Base-by-base conservation (phyloP, 2,797 vertebrate species). In the Chromis chromis region DNA sequence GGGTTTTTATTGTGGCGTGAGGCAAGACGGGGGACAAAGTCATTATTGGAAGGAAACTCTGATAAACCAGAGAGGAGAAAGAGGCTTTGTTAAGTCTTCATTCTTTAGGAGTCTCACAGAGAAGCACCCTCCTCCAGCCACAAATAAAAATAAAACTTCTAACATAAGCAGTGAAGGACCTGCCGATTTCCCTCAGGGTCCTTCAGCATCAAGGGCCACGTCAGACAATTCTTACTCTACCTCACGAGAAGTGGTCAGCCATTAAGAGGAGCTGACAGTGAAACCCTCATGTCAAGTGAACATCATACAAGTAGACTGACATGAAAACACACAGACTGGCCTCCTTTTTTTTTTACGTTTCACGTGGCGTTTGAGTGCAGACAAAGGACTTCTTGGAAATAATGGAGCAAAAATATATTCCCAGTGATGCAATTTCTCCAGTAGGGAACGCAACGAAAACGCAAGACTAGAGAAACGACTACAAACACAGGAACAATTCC, bases 1-100 rank as follows among this genome's bases (percentile, higher is more conserved):
- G 75, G 70, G 70, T 64, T 91, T 91, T 94, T 93, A 93, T 90
- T 90, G 88, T 75, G 33, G 67, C 50, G 8, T 44, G 33, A 74
- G 52, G 70, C 83, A 65, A 73, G 50, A 56, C 79, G 52, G 70
- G 72, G 74, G 55, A 75, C 74, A 76, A 79, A 79, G 81, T 93
- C 91, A 94, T 92, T 91, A 94, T 87, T 75, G 83, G 92, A 87
- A 74, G 89, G 76, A 94, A 91, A 90, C 89, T 93, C 92, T 65
- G 89, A 94, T 91, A 84, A 91, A 86, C 64, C 65, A 86, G 85
- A 89, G 91, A 92, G 86, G 88, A 86, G 88, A 91, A 93, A 83
- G 91, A 89, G 78, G 88, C 76, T 90, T 94, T 94, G 91, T 94
- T 90, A 85, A 89, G 84, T 89, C 86, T 88, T 78, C 66, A 74